Evolutionary conservation across 30 jellyfish, hydroid and myxozoan genomes (phyloP).

Genomic region (Hydra vulgaris): DNA sequence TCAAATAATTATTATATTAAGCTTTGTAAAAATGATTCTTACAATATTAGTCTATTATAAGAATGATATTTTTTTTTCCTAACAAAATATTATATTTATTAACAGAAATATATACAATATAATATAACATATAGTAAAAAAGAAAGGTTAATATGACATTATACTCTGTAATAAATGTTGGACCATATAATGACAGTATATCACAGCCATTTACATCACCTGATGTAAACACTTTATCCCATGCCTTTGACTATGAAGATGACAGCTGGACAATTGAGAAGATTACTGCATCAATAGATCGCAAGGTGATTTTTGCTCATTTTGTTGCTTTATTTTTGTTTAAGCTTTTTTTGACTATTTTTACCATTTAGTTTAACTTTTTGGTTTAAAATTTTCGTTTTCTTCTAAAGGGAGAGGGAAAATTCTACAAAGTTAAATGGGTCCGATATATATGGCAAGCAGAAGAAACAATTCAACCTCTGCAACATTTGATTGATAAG

Average conservation of each 20-base stretch:
- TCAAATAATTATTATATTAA: no score
- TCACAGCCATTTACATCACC: constrained; percentile 12
- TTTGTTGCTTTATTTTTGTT: neutral
- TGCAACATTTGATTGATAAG: constrained; percentile 11
- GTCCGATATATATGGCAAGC: constrained; percentile 24
- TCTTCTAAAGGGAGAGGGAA: constrained; percentile 11
- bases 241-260: neutral
- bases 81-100: no score
- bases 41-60: no score
- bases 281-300: neutral
- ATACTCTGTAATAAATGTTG: neutral
- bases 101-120: no score
- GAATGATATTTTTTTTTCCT: no score
- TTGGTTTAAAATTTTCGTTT: neutral
- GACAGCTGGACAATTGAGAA: neutral
- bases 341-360: neutral
- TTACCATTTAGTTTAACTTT: no score
- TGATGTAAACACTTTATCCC: neutral
- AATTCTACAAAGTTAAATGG: constrained; percentile 29
- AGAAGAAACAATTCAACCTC: constrained; percentile 20
- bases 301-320: neutral
- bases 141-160: neutral
- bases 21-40: no score
- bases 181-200: neutral
- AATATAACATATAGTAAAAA: neutral